Conservation (phyloP, 1,140 invertebrate genomes). For the Drosophila asahinai region DNA sequence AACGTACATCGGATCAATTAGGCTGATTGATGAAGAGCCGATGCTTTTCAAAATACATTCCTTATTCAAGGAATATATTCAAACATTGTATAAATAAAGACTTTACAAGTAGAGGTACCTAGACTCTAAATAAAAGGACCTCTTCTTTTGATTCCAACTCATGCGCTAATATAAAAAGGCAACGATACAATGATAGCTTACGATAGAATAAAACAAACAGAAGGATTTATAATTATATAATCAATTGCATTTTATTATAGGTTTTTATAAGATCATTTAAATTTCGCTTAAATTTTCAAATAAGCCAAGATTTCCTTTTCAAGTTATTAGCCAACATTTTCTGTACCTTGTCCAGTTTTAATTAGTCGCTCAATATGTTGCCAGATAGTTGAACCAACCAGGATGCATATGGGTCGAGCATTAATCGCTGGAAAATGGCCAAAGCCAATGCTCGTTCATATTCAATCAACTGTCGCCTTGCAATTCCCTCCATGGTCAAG, state of each 20-base stretch:
- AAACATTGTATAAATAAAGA: slow-evolving; percentile 1
- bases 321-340: neutral
- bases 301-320: slow-evolving; percentile 3
- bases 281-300: neutral
- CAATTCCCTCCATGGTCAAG: slow-evolving; percentile 4
- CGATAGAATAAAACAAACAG: neutral
- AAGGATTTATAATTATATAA: neutral
- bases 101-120: neutral
- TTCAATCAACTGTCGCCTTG: slow-evolving; percentile 19
- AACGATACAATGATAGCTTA: too few relatives aligned
- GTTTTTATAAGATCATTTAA: neutral
- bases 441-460: slow-evolving; percentile 29
- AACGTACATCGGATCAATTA: slow-evolving; percentile 49
- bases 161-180: neutral
- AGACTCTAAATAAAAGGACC: neutral
- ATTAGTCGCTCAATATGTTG: slow-evolving; percentile 68
- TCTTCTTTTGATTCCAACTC: neutral
- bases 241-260: neutral
- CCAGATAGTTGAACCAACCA: slow-evolving; percentile 26
- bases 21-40: slow-evolving; percentile 28
- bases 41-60: slow-evolving; percentile 16
- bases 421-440: slow-evolving; percentile 32
- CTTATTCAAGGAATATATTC: neutral
- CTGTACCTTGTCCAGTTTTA: slow-evolving; percentile 32
- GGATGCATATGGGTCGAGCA: neutral